Percentiles rank a stretch among this genome's conserved stretches.
Evolutionary conservation across 1,140 invertebrate genomes (phyloP).

Genomic region (Drosophila sucinea): DNA sequence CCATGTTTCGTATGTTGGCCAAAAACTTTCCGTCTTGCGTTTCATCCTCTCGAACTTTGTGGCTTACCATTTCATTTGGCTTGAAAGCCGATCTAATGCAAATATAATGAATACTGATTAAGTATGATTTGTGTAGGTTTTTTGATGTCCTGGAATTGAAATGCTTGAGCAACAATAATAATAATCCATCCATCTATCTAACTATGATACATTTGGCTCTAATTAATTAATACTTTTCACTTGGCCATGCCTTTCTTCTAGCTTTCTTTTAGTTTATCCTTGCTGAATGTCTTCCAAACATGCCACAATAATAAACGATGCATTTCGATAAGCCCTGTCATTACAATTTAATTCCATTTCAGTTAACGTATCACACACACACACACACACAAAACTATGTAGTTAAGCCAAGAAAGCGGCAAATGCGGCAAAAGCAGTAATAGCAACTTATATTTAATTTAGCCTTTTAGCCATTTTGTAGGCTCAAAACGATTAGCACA

Average conservation of each 20-base stretch:
- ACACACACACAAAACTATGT: slow-evolving; percentile 19
- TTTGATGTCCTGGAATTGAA: slow-evolving; percentile 1
- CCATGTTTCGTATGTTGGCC: slow-evolving; percentile 27
- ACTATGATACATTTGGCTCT: background rate
- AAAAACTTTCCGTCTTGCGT: slow-evolving; percentile 34
- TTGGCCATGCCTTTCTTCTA: background rate
- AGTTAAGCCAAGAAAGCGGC: slow-evolving; percentile 30
- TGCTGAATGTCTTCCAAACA: slow-evolving; percentile 6
- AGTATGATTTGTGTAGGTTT: slow-evolving; percentile 25
- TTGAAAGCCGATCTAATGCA: slow-evolving; percentile 43
- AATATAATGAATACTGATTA: slow-evolving; percentile 56
- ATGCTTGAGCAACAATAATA: background rate
- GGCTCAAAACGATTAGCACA: slow-evolving; percentile 36
- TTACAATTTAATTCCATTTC: slow-evolving; percentile 46
- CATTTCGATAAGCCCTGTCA: slow-evolving; percentile 46
- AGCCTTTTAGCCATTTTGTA: slow-evolving; percentile 31
- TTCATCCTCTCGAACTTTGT: slow-evolving; percentile 21
- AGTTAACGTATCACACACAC: slow-evolving; percentile 5
- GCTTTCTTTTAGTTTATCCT: slow-evolving; percentile 2
- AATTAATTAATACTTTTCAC: slow-evolving; percentile 40
- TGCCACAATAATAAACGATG: slow-evolving; percentile 44
- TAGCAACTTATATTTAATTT: slow-evolving; percentile 40
- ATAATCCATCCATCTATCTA: slow-evolving; percentile 5
- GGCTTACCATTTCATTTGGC: slow-evolving; percentile 28
- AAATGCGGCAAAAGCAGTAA: slow-evolving; percentile 11